Evolutionary conservation across 2,888 invertebrate genomes (phyloP).

Genomic region (Himalopsyche kuldschensis): DNA sequence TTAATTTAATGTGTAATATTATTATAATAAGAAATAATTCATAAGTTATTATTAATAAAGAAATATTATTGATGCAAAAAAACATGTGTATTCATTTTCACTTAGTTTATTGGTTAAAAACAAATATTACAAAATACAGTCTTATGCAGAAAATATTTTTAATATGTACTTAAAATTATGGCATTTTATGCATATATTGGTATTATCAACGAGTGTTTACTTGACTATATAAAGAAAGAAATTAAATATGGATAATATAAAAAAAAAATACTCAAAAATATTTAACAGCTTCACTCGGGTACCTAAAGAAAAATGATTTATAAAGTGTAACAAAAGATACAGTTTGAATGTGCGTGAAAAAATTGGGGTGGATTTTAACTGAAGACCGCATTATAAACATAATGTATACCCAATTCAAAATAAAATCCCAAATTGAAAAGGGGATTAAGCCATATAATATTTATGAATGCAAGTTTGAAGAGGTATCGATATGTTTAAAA

Average conservation of each 20-base stretch:
- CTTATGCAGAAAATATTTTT: background rate
- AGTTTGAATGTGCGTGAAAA: constrained; percentile 21
- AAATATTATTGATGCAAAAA: constrained; percentile 36
- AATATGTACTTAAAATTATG: background rate
- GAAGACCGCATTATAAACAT: constrained; percentile 16
- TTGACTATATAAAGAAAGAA: background rate
- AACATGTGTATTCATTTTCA: constrained; percentile 1
- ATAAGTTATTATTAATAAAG: constrained; percentile 41
- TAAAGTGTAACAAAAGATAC: background rate
- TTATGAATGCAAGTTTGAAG: background rate
- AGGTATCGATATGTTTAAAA: too few species aligned
- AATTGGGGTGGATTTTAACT: background rate
- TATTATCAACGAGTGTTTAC: background rate
- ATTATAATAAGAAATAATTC: constrained; percentile 33
- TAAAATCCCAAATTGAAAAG: background rate
- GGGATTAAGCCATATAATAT: background rate
- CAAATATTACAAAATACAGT: background rate
- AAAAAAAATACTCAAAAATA: background rate
- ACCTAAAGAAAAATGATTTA: constrained; percentile 11
- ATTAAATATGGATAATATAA: background rate
- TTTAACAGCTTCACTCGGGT: constrained; percentile 21
- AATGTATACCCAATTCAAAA: constrained; percentile 19
- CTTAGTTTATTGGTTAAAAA: background rate
- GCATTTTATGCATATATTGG: background rate
- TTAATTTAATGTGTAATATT: constrained; percentile 37